These are phyloP conservation scores for Sarcophaga subvicina DNA, from an alignment of 2,888 invertebrate genomes.

Conservation along the genomic window DNA sequence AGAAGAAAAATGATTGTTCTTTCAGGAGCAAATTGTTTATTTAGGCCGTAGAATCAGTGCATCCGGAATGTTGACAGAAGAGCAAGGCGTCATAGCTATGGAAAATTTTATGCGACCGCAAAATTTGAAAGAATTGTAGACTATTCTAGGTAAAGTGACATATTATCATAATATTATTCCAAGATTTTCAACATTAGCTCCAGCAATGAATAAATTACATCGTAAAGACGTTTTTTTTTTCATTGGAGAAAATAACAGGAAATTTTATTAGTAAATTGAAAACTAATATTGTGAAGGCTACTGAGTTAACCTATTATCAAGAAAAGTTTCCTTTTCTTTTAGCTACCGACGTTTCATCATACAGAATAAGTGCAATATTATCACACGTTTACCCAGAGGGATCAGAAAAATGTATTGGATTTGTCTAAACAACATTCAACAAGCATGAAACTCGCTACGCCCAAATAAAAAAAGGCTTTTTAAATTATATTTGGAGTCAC, in stretches of 20 bases:
- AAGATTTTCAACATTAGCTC: slow-evolving; percentile 18
- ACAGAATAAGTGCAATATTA: too few relatives aligned
- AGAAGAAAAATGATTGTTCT: slow-evolving; percentile 21
- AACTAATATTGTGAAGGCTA: background rate
- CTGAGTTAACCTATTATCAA: background rate
- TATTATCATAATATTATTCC: slow-evolving; percentile 41
- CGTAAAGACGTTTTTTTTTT: slow-evolving; percentile 27
- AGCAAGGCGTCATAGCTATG: slow-evolving; percentile 48
- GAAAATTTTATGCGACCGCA: slow-evolving; percentile 45
- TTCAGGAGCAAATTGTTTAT: slow-evolving; percentile 37
- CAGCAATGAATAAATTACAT: background rate
- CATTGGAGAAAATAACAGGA: slow-evolving; percentile 15
- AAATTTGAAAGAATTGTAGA: slow-evolving; percentile 30
- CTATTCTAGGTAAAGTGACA: slow-evolving; percentile 30
- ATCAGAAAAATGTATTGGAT: too few relatives aligned
- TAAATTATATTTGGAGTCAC: too few relatives aligned
- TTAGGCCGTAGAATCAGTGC: slow-evolving; percentile 45
- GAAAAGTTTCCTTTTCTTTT: background rate
- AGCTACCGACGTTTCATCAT: too few relatives aligned
- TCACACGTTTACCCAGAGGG: too few relatives aligned
- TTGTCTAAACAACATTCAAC: too few relatives aligned
- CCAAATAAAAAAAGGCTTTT: too few relatives aligned
- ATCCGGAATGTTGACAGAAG: slow-evolving; percentile 44
- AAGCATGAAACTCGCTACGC: too few relatives aligned
- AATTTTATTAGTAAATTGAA: too few relatives aligned